These are phyloP conservation scores for Caracal caracal DNA, from an alignment of 2,113 vertebrate genomes.

Conservation along the genomic window DNA sequence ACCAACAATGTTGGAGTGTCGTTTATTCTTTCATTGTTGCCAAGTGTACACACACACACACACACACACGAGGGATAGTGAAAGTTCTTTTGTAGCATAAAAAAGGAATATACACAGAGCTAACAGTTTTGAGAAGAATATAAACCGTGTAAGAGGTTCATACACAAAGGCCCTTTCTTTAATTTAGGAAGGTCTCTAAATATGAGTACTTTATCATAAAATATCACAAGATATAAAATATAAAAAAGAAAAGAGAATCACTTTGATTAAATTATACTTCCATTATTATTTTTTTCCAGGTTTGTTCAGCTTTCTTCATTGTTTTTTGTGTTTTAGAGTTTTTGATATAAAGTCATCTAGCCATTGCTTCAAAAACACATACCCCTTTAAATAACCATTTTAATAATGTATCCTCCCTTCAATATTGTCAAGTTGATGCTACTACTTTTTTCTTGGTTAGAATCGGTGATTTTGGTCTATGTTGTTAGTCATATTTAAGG, in stretches of 20 bases:
- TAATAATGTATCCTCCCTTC: neutral
- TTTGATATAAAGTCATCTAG: neutral
- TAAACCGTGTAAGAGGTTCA: neutral
- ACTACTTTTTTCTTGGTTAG: neutral
- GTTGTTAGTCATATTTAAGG: neutral
- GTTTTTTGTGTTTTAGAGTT: neutral
- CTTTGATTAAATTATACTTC: neutral
- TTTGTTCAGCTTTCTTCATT: neutral
- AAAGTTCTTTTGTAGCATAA: neutral
- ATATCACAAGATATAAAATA: neutral
- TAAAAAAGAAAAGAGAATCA: neutral
- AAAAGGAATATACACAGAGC: neutral
- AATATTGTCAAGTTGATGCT: neutral
- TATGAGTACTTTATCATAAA: neutral
- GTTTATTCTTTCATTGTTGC: neutral
- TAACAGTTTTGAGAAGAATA: neutral
- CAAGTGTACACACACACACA: neutral
- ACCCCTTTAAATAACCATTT: neutral
- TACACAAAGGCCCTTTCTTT: neutral
- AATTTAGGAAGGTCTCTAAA: neutral
- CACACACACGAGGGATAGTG: neutral
- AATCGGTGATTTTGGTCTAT: neutral
- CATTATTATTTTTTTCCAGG: neutral
- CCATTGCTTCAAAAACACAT: neutral
- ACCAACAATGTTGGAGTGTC: neutral